Conservation (phyloP, 2,113 vertebrate species). For the Alethe castanea region DNA sequence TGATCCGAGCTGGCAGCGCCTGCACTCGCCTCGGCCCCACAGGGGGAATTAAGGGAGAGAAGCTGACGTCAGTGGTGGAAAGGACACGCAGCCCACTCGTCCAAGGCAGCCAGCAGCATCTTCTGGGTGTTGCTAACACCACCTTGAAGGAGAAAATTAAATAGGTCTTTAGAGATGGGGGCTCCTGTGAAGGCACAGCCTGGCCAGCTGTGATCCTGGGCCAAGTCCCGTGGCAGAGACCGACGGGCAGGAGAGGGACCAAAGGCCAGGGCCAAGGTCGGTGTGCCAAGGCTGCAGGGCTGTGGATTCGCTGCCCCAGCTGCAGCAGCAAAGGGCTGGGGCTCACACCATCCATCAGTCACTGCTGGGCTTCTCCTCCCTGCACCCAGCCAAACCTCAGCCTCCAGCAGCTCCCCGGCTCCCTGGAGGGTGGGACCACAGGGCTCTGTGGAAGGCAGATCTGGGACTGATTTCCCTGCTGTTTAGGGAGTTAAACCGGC, state of each 20-base stretch:
- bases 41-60: conserved; percentile 55
- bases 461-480: not conserved
- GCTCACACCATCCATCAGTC: not conserved
- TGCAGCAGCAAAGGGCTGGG: not conserved
- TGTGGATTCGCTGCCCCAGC: not conserved
- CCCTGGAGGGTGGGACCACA: rapidly evolving
- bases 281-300: not conserved
- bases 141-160: conserved; percentile 55
- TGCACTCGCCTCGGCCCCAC: conserved; percentile 21
- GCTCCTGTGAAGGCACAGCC: not conserved
- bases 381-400: rapidly evolving
- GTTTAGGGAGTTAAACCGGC: not conserved
- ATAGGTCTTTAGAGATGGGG: conserved; percentile 15
- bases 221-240: not conserved
- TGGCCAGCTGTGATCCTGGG: not conserved
- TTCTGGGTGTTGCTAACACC: conserved; percentile 46
- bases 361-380: not conserved
- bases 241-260: not conserved
- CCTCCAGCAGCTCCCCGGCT: not conserved
- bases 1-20: conserved; percentile 62
- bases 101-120: conserved; percentile 45
- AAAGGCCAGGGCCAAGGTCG: not conserved
- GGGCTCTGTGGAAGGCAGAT: not conserved
- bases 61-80: conserved; percentile 56
- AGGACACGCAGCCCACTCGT: conserved; percentile 49